Evolutionary conservation across 2,888 invertebrate species (phyloP).

Genomic region (Tubulanus polymorphus): DNA sequence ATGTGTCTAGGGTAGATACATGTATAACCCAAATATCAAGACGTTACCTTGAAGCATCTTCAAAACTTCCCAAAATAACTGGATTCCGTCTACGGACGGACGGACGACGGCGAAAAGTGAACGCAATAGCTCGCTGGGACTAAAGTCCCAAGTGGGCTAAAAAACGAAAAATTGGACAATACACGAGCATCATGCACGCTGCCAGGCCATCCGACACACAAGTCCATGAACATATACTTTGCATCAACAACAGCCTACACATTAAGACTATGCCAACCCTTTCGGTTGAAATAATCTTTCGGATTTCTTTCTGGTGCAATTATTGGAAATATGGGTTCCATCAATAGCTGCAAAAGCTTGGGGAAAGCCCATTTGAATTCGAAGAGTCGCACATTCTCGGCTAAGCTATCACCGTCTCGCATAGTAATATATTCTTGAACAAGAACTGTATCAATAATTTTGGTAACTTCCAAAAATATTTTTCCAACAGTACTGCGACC

Average conservation of each 20-base stretch:
- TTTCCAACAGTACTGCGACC: conserved; percentile 5
- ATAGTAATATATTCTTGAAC: conserved; percentile 1
- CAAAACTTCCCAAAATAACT: too few species aligned
- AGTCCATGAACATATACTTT: conserved; percentile 6
- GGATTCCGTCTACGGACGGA: too few species aligned
- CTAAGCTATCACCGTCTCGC: conserved; percentile 2
- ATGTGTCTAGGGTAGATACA: too few species aligned
- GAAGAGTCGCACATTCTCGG: conserved; percentile 3
- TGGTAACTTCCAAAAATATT: conserved; percentile 3
- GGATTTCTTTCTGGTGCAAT: conserved; percentile 3
- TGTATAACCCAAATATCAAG: too few species aligned
- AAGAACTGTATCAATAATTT: neutral
- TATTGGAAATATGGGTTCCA: conserved; percentile 15
- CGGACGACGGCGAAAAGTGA: too few species aligned
- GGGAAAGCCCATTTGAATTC: conserved; percentile 9
- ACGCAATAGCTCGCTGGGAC: too few species aligned
- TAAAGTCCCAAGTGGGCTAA: too few species aligned
- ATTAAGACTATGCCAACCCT: conserved; percentile 10
- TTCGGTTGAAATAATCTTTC: conserved; percentile 15
- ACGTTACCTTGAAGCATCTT: too few species aligned
- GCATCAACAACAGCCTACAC: conserved; percentile 8
- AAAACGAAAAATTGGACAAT: conserved; percentile 10
- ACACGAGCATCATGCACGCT: conserved; percentile 12
- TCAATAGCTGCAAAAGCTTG: conserved; percentile 15
- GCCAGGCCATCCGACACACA: conserved; percentile 12